Conservation (phyloP, 2,888 invertebrate species). For the Thymelicus sylvestris region DNA sequence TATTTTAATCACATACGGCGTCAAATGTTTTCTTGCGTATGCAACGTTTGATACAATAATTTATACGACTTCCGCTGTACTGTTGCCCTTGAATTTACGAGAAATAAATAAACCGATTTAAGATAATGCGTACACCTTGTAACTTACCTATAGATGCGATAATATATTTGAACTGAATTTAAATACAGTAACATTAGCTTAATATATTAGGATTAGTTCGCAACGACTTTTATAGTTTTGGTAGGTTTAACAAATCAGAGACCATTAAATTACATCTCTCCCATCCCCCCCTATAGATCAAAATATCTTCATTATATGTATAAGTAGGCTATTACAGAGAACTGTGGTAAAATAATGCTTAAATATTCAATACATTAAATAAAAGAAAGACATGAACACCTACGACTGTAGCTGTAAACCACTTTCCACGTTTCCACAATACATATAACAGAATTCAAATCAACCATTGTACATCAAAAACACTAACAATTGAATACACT, state of each 20-base stretch:
- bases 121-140: background rate
- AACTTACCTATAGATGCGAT: background rate
- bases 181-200: background rate
- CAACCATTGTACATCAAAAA: background rate
- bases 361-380: no score
- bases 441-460: background rate
- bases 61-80: constrained; percentile 26
- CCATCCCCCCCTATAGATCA: no score
- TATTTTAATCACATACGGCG: constrained; percentile 9
- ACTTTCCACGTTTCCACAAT: background rate
- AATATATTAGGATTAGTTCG: background rate
- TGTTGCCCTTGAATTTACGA: constrained; percentile 20
- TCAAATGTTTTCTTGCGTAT: constrained; percentile 17
- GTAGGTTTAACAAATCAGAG: no score
- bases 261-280: no score
- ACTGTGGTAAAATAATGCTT: no score
- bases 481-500: constrained; percentile 9
- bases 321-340: no score
- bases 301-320: no score
- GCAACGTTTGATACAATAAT: constrained; percentile 9
- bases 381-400: no score
- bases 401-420: background rate
- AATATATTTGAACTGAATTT: background rate
- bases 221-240: no score
- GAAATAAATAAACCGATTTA: constrained; percentile 4